Conservation (phyloP, 2,113 vertebrate species). For the Rhinolophus ferrumequinum region DNA sequence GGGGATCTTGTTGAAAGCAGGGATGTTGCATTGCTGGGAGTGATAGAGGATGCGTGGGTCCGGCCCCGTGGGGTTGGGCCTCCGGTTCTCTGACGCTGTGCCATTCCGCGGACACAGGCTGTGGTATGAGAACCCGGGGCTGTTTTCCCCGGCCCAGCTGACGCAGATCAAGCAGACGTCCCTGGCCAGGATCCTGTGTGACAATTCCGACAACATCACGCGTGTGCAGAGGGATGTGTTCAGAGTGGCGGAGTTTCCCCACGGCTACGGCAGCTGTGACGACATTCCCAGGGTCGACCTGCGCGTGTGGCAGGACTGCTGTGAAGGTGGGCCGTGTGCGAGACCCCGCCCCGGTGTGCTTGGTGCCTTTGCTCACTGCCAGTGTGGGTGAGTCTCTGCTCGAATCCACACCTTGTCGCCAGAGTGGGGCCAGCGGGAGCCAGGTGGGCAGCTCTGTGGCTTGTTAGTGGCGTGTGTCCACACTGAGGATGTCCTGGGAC, state of each 20-base stretch:
- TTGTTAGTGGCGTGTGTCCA: too few relatives aligned
- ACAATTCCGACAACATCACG: conserved; percentile 98
- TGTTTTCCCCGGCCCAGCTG: conserved; percentile 95
- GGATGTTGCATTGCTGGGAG: too few relatives aligned
- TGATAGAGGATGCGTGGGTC: background rate
- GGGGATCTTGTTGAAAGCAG: too few relatives aligned
- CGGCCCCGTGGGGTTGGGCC: too few relatives aligned
- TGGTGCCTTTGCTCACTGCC: too few relatives aligned
- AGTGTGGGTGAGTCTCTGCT: too few relatives aligned
- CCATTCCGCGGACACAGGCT: conserved; percentile 87
- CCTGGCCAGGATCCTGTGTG: conserved; percentile 94
- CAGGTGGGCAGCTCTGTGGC: too few relatives aligned
- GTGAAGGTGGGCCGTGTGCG: conserved; percentile 84
- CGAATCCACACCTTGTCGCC: too few relatives aligned
- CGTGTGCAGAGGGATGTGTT: conserved; percentile 95
- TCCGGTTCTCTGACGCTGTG: background rate
- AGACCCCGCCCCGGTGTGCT: background rate
- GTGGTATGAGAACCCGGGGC: conserved; percentile 97
- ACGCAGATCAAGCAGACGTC: conserved; percentile 96
- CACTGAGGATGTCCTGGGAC: too few relatives aligned
- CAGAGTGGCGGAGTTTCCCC: conserved; percentile 92
- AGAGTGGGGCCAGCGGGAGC: too few relatives aligned
- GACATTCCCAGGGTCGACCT: conserved; percentile 94
- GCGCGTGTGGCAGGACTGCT: conserved; percentile 99
- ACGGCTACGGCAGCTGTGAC: conserved; percentile 93